A percentile compares a stretch with the other conserved stretches of the same genome.
Conservation (phyloP, 1,140 invertebrate genomes). For the Batillaria attramentaria region DNA sequence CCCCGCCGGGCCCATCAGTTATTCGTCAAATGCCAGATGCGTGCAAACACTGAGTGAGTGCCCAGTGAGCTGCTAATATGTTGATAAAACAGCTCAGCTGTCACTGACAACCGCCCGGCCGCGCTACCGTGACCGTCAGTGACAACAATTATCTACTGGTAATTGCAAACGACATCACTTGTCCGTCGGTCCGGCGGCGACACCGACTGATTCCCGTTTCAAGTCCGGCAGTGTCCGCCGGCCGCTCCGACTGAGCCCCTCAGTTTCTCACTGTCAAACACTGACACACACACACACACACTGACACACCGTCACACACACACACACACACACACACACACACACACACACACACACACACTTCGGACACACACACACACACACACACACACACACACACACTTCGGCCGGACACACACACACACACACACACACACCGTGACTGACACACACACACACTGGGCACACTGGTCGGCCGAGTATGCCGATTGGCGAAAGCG, state of each 20-base stretch:
- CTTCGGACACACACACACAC: background rate
- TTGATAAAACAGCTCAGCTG: no score
- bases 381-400: background rate
- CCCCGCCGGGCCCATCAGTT: no score
- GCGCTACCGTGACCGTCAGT: no score
- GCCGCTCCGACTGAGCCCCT: background rate
- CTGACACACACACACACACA: background rate
- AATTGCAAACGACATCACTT: no score
- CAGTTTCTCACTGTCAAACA: background rate
- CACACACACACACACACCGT: slow-evolving; percentile 18
- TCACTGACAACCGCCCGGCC: no score
- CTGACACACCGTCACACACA: background rate
- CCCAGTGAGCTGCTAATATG: no score
- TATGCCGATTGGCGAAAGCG: background rate
- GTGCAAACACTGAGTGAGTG: no score
- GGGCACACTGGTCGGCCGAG: background rate
- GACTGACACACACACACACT: background rate
- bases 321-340: slow-evolving; percentile 7
- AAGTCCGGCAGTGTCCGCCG: background rate
- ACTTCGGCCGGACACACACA: background rate
- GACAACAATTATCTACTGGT: no score
- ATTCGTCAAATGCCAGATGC: no score
- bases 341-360: slow-evolving; percentile 2
- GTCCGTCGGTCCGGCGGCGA: no score
- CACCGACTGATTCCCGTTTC: background rate